Conservation (phyloP, 2,113 vertebrate genomes). For the Oryzias woworae region DNA sequence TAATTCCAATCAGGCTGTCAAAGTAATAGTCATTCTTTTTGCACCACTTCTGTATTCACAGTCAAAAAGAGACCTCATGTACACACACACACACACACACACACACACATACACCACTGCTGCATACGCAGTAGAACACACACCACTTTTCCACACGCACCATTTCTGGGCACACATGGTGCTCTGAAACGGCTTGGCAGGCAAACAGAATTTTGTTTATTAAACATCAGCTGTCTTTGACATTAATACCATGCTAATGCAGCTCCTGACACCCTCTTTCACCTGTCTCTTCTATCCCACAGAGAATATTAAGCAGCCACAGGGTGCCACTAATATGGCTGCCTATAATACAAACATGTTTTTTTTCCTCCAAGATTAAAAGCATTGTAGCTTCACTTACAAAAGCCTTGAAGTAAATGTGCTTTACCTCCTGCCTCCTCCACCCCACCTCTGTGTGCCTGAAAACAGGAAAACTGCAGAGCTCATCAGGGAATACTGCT, state of each 20-base stretch:
- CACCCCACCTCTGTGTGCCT: slow-evolving; percentile 23
- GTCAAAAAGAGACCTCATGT: slow-evolving; percentile 35
- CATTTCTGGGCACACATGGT: not conserved
- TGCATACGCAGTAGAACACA: slow-evolving; percentile 21
- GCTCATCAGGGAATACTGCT: slow-evolving; percentile 44
- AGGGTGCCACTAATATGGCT: slow-evolving; percentile 17
- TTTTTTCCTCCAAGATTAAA: slow-evolving; percentile 42
- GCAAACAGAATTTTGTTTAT: slow-evolving; percentile 35
- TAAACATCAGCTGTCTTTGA: slow-evolving; percentile 43
- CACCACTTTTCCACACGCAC: slow-evolving; percentile 2
- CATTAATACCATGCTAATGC: slow-evolving; percentile 61
- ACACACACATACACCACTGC: not conserved
- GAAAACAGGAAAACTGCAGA: slow-evolving; percentile 32
- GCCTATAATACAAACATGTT: slow-evolving; percentile 38
- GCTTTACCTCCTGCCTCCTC: slow-evolving; percentile 18
- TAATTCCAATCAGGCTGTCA: slow-evolving; percentile 75
- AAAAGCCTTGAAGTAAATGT: slow-evolving; percentile 21
- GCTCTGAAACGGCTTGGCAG: slow-evolving; percentile 37
- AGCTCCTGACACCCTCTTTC: slow-evolving; percentile 44
- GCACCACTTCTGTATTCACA: slow-evolving; percentile 55
- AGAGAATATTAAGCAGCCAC: slow-evolving; percentile 28
- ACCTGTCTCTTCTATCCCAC: slow-evolving; percentile 45
- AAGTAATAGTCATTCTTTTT: slow-evolving; percentile 60
- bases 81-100: slow-evolving; percentile 10
- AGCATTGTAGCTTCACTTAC: slow-evolving; percentile 34